Evolutionary conservation across 1,140 invertebrate genomes (phyloP), one percentile per base, ranked within the genome.

Genomic region (Drosophila ananassae): DNA sequence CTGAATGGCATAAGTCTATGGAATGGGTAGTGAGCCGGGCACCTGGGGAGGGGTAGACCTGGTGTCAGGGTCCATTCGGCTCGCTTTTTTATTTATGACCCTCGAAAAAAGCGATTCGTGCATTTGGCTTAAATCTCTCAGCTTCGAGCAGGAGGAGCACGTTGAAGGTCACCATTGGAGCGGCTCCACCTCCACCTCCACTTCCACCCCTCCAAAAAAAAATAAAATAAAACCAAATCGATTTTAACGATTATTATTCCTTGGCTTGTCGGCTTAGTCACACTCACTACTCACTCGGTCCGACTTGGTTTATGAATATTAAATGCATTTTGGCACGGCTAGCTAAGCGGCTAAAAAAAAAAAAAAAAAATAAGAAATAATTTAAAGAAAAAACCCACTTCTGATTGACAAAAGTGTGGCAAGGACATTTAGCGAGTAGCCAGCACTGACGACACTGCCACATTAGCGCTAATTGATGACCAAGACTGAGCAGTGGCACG

Each of bases 321-420:
- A 52, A 87, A 82, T 85, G 82, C 73, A 85, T 61, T 81, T 79
- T 28, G 25, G 5, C 25, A 28, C 25, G 74, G 73, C 67, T 63
- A 60, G 61, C 54, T 59, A 34, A 5, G 25, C 25, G 6, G 30
- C 39, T 24, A 37, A 51, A 44, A 56, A 67, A 52, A 17, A n/a
- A n/a, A n/a, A n/a, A 56, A 52, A 17, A 53, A 12, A 51, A 47
- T 37, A 28, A 34, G 9, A 46, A 57, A 30, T 2, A 30, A 13
- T 24, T 30, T 28, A 39, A 44, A 5, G n/a, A 30, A n/a, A 21
- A 51, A 56, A 60, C 53, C 51, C 55, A 48, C 61, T 72, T 72
- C 69, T 87, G 78, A 87, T 87, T 87, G 82, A 87, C 82, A 89
- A 87, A 87, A 87, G 61, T 87, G 79, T 82, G 82, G 83, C 82